Base-by-base conservation (phyloP, 1,140 invertebrate genomes). In the Heliconius eleuchia region DNA sequence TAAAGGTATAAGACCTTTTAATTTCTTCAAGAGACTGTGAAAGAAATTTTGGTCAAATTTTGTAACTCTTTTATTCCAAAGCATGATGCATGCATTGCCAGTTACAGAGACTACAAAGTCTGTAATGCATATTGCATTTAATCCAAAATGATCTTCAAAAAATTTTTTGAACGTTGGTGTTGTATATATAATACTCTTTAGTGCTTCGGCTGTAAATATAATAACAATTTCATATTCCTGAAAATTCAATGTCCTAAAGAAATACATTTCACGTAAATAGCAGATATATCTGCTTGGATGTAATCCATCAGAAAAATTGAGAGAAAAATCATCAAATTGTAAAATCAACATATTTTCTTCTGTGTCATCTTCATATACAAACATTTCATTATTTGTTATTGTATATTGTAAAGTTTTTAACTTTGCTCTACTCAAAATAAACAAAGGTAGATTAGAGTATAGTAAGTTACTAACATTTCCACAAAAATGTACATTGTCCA, bases 401-500 rank as follows among this genome's bases (percentile, higher is more conserved):
- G 86, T 86, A 60, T 82, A 87, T 72, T 83, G 80, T 23, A 91
- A 55, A 39, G 46, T 75, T 70, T 87, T 82, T 76, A 91, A 71
- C 37, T 82, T 78, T 34, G 84, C 77, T 27, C 84, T 82, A 27
- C 74, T 27, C 73, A 92, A 83, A 37, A 92, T 60, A 73, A 74
- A 75, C n/a, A 82, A 18, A 18, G 83, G 46, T 52, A 87, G 55
- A 73, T 76, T 77, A 34, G 80, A 84, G 81, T 78, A 85, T 37
- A 90, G 76, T 70, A 91, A 86, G 85, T 87, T 88, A 42, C 34
- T 27, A 34, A 79, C 19, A 72, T 82, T 83, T 39, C 88, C 86
- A 55, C 90, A 75, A 80, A 92, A 89, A 84, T 90, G 85, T 13
- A 93, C 77, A 85, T 86, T 84, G 34, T 87, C 74, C 79, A 92